Base-by-base conservation (phyloP, 2,888 invertebrate genomes). In the Hemistola chrysoprasaria region DNA sequence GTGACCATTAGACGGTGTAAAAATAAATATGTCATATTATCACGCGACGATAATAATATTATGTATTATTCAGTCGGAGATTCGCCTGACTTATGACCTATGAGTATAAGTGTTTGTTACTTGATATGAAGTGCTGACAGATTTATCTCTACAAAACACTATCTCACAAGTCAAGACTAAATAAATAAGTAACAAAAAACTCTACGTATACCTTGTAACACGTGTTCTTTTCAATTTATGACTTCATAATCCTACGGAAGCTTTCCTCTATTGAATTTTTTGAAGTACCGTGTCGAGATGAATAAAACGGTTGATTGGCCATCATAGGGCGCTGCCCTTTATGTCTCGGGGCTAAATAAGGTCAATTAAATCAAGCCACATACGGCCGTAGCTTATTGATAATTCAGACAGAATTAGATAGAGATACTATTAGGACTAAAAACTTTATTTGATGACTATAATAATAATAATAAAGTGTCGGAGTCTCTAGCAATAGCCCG, bases 361-460 rank as follows among this genome's bases (percentile, higher is more conserved):
- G 81, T 80, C 77, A 86, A 86, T 86, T 79, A 69, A 71, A 75
- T 80, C 69, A 81, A 50, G 48, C 50, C 46, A 44, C 72, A 62
- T 69, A 50, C 36, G 30, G 45, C 47, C 30, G 56, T 58, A 53
- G 43, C 48, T 47, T 55, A 49, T 39, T 45, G 41, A 40, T 40
- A 31, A 36, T 43, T 47, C 9, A 46, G 40, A 46, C 9, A 43
- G 16, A 2, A 3, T 33, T 48, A 39, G 26, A 47, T 41, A 39
- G 40, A 40, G 29, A 29, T 33, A 40, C 36, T 37, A 38, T 28
- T 24, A 34, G 33, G 36, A 38, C 11, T 9, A 20, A 27, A 26
- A 31, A 25, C 29, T 30, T 28, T 25, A 16, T 16, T n/a, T n/a
- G 4, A 16, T 4, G 16, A 16, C 16, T 16, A 16, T 4, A n/a